These are phyloP conservation scores for Cossypha dichroa DNA, from an alignment of 2,797 vertebrate genomes.

Conservation along the genomic window DNA sequence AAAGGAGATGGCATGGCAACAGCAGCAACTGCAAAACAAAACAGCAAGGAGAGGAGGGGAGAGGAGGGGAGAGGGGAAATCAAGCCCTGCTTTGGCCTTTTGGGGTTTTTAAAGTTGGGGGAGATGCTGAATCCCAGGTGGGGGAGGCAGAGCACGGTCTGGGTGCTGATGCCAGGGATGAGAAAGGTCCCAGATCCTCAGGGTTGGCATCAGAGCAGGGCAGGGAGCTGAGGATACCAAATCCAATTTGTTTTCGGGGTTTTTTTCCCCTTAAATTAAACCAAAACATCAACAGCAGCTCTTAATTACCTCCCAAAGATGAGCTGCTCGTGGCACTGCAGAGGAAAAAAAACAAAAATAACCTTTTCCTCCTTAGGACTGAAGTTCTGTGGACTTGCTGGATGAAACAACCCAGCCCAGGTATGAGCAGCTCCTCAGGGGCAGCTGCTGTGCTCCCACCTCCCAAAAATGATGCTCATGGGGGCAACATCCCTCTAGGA, in stretches of 20 bases:
- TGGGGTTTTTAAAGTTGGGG: not conserved
- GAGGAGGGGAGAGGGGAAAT: not conserved
- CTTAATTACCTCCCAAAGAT: not conserved
- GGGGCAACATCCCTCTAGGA: not conserved
- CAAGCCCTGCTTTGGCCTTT: not conserved
- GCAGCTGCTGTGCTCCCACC: not conserved
- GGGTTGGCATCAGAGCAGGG: not conserved
- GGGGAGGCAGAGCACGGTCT: accelerated
- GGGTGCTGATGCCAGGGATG: not conserved
- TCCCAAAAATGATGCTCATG: accelerated
- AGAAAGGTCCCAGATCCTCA: not conserved
- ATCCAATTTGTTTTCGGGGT: not conserved
- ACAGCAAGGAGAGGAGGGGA: not conserved
- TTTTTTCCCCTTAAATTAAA: not conserved
- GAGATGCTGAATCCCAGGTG: not conserved
- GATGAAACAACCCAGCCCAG: not conserved
- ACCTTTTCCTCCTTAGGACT: not conserved
- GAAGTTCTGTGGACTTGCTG: not conserved
- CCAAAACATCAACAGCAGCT: not conserved
- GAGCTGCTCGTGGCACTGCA: not conserved
- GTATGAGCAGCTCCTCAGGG: not conserved
- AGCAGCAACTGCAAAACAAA: conserved; percentile 58
- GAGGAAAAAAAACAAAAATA: not conserved
- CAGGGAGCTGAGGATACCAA: not conserved
- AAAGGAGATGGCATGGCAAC: conserved; percentile 56